Base-by-base conservation (phyloP, 2,797 vertebrate species). In the Champsocephalus gunnari region DNA sequence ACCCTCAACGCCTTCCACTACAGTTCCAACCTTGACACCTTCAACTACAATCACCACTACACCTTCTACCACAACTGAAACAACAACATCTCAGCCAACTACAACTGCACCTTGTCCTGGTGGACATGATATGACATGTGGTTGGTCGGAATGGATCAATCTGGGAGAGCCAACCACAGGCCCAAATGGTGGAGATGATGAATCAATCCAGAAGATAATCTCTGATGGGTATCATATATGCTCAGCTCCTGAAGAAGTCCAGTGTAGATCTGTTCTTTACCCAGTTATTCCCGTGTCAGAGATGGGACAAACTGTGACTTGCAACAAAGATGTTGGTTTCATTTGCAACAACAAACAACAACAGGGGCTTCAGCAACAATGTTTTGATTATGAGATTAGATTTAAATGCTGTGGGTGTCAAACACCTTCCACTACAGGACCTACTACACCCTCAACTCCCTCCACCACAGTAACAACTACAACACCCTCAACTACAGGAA, bases 131-230 rank as follows among this genome's bases (percentile, higher is more conserved):
- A 10, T 44, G 44, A 56, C 2, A 10, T 82, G 82, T 74, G 3
- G 1, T 0, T 84, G 77, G 68, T 79, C 77, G 13, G 10, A 78
- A 1, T 87, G 74, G 67, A 64, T 90, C 9, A 79, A 81, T 75
- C 19, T 75, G 13, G 78, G 73, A 4, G n/a, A 65, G 1, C 73
- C 82, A 41, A 82, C 83, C 48, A 0, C 55, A 44, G 84, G 81
- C 12, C 70, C 57, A 47, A 12, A 79, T 3, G 86, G 84, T n/a
- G 82, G 84, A 13, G 73, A 89, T 1, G 11, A 70, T 70, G 77
- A 83, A 48, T 43, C 83, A 7, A 85, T 89, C 16, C 9, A 71
- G 63, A 63, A 50, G 1, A 77, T 91, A 6, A 73, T 21, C 11
- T n/a, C 76, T 34, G 34, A 5, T 34, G 34, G 34, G 7, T 34